These are phyloP conservation scores for Synanthedon formicaeformis DNA, from an alignment of 2,888 invertebrate species.

Conservation along the genomic window DNA sequence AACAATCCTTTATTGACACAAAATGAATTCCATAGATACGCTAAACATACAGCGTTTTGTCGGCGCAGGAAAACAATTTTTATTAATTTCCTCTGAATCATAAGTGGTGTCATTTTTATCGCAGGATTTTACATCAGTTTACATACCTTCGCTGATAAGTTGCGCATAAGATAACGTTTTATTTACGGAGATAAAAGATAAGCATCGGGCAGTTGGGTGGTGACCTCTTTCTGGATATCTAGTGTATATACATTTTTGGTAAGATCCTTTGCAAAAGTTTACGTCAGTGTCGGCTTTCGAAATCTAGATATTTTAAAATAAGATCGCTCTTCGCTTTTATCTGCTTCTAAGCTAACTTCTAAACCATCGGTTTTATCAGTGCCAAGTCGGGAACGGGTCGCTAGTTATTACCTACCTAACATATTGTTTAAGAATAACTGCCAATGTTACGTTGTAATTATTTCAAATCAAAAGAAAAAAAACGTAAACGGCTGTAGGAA, in stretches of 20 bases:
- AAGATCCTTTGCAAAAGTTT: not conserved
- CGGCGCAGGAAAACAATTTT: not conserved
- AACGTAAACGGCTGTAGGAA: no score
- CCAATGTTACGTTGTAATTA: no score
- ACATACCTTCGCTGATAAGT: not conserved
- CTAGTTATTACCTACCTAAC: no score
- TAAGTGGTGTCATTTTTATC: constrained; percentile 1
- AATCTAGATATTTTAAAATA: no score
- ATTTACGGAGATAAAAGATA: constrained; percentile 23
- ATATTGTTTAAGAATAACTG: no score
- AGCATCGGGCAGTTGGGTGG: constrained; percentile 21
- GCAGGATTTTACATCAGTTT: not conserved
- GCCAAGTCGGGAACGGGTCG: no score
- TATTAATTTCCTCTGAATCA: constrained; percentile 6
- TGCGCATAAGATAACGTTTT: constrained; percentile 24
- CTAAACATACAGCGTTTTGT: not conserved
- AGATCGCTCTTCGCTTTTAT: no score
- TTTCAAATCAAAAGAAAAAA: no score
- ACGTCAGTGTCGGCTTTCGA: no score
- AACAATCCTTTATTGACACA: not conserved
- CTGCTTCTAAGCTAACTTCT: no score
- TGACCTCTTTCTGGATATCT: constrained; percentile 1
- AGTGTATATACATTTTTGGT: not conserved
- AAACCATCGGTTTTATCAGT: no score
- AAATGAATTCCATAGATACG: not conserved